Evolutionary conservation across 2,113 vertebrate genomes (phyloP), one percentile per base, ranked within the genome.

Genomic region (Oreotrochilus melanogaster): DNA sequence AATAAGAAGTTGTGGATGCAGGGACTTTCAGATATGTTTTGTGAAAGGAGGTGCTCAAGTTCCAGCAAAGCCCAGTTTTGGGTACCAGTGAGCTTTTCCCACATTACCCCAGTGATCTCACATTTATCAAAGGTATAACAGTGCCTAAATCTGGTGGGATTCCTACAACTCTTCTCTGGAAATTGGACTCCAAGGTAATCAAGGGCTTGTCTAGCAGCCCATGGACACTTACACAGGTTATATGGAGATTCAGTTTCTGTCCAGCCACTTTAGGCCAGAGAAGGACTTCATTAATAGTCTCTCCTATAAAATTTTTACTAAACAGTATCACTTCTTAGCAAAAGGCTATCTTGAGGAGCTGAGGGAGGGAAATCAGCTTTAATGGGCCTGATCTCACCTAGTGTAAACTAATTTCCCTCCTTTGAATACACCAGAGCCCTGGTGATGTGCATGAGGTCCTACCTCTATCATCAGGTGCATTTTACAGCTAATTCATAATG

Each of bases 71-170:
- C 45, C 60, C 22, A 13, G 0, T 22, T 42, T 89, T 54, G 81
- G 37, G 7, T 39, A 51, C 53, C 39, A 64, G 28, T 31, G 45
- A 88, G 24, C n/a, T 61, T 85, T 67, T 31, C 24, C 23, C n/a
- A 16, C 18, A 3, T 1, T 1, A 1, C 5, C 33, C 8, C 9
- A 6, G 23, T 24, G 13, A 62, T 30, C 45, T 78, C 61, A 45
- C 47, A 19, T 88, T 66, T 83, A 25, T 37, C 67, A n/a, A n/a
- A 71, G 33, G 35, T 37, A n/a, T 56, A 23, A 39, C 2, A 2
- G 48, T 21, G 21, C 31, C 31, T 83, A 78, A 22, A 43, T 39
- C 9, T 43, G 30, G 12, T 61, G 31, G 58, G n/a, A 39, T 51
- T 80, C 39, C 57, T 71, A 31, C 10, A 71, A 80, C 85, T 23